Evolutionary conservation across 2,113 vertebrate genomes (phyloP).

Genomic region (Oenanthe oenanthe): DNA sequence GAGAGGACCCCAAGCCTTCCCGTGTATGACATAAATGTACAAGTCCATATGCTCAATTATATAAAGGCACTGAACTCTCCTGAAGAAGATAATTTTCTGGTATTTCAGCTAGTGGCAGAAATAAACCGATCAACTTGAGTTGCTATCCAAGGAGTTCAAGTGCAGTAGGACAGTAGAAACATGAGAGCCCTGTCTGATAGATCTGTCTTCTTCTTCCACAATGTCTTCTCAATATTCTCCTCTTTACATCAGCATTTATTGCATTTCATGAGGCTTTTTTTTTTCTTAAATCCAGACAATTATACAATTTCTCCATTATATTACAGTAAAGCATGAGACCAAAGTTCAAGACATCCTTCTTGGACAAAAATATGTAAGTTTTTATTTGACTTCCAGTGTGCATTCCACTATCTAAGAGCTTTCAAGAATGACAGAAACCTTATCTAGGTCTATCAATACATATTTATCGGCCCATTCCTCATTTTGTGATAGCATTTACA

Average conservation of each 20-base stretch:
- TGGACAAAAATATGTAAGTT: background rate
- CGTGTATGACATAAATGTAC: background rate
- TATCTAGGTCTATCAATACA: background rate
- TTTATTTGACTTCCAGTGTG: background rate
- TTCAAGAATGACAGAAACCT: background rate
- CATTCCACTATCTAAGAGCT: background rate
- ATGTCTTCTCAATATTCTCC: background rate
- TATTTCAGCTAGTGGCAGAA: background rate
- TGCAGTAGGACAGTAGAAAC: background rate
- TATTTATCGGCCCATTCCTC: background rate
- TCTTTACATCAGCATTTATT: background rate
- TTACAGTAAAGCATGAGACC: background rate
- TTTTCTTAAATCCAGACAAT: background rate
- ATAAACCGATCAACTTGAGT: background rate
- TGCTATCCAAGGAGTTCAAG: background rate
- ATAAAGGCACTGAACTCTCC: background rate
- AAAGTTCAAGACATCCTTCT: background rate
- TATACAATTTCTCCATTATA: background rate
- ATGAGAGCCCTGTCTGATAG: background rate
- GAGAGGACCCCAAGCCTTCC: background rate
- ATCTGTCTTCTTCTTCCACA: background rate
- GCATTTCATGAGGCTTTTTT: background rate
- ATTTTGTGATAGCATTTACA: background rate
- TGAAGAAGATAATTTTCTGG: background rate
- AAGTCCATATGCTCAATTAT: background rate